Percentiles rank a stretch among this genome's conserved stretches.
These are phyloP conservation scores for Paratilapia polleni DNA, from an alignment of 2,113 vertebrate genomes.

Conservation along the genomic window DNA sequence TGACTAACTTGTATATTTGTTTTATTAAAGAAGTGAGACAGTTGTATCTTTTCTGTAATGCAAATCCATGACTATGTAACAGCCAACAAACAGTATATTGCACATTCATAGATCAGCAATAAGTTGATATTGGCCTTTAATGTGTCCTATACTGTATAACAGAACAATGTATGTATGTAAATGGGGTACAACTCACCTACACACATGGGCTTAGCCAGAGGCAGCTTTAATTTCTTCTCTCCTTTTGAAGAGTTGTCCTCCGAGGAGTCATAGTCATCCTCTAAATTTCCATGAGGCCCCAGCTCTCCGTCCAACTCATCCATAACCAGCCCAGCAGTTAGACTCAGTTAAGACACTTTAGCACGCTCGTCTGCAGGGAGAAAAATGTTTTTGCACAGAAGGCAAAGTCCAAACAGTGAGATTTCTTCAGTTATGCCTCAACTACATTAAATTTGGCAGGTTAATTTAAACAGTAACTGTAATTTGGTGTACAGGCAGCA, in stretches of 20 bases:
- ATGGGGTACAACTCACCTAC: constrained; percentile 31
- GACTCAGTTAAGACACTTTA: neutral
- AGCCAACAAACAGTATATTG: neutral
- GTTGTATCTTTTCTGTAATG: neutral
- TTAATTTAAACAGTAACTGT: too few species aligned
- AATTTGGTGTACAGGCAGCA: too few species aligned
- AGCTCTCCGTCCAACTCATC: constrained; percentile 59
- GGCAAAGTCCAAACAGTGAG: neutral
- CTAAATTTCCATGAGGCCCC: accelerated
- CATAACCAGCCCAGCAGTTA: constrained; percentile 50
- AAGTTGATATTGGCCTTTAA: neutral
- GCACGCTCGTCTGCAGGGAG: neutral
- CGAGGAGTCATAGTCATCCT: neutral
- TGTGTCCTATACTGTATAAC: neutral
- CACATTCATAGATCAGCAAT: neutral
- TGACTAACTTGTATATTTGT: neutral
- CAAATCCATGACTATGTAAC: neutral
- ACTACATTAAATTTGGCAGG: too few species aligned
- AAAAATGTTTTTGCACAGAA: neutral
- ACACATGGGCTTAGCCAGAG: neutral
- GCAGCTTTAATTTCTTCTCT: neutral
- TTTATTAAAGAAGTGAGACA: neutral
- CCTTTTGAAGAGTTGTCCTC: neutral
- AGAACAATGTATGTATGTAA: neutral
- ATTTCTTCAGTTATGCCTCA: neutral